phyloP scores from a whole-genome alignment of 2,797 vertebrate species.

The Spinus pinus region DNA sequence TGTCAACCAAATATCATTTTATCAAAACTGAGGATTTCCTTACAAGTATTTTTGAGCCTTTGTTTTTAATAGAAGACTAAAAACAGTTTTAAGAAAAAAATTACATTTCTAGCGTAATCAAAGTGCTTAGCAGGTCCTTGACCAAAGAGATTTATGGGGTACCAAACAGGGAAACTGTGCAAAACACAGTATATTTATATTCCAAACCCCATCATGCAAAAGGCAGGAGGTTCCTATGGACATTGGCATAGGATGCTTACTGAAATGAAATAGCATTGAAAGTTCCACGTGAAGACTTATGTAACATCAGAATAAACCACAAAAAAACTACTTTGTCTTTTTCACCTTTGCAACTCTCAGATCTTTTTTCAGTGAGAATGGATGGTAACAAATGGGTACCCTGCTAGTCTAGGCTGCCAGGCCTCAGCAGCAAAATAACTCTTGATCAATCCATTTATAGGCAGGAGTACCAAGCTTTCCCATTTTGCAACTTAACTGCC shows the following conservation, averaged over 20 bases:
- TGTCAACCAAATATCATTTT: neutral
- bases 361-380: neutral
- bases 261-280: neutral
- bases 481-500: neutral
- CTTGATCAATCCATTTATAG: neutral
- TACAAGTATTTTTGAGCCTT: neutral
- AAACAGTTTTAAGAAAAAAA: neutral
- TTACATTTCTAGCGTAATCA: rapidly evolving
- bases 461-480: neutral
- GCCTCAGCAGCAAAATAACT: neutral
- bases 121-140: neutral
- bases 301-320: neutral
- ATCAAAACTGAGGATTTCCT: neutral
- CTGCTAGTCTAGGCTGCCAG: neutral
- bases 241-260: neutral
- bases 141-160: neutral
- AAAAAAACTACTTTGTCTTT: neutral
- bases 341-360: neutral
- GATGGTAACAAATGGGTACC: neutral
- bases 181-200: neutral
- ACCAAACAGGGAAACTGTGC: rapidly evolving
- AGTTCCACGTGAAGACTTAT: neutral
- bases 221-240: neutral
- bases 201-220: neutral
- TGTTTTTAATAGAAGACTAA: neutral